Base-by-base conservation (phyloP, 2,888 invertebrate genomes). In the Acleris cristana region DNA sequence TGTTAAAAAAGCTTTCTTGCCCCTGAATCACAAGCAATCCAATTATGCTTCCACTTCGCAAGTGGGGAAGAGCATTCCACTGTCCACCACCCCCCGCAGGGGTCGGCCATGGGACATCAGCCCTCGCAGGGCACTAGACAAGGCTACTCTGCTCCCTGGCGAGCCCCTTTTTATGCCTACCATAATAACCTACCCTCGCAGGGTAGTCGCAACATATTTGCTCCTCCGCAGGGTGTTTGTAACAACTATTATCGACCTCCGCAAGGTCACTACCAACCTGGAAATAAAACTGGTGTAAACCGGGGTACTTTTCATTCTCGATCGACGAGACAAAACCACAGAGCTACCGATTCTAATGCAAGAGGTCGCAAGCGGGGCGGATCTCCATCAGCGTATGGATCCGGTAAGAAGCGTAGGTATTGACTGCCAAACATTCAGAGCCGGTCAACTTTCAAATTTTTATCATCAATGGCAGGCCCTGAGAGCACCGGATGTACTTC, bases 1-100 rank as follows among this genome's bases (percentile, higher is more conserved):
- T 3, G 67, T 74, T 8, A 57, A 72, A 5, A 75, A 74, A 60
- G 64, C 44, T 0, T 74, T 75, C 48, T 73, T 70, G 71, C 71
- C 71, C 16, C 16, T 48, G 54, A 64, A 65, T 7, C 61, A 51
- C 18, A 51, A 51, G 19, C 10, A 51, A 34, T 34, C 34, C 6
- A 7, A 19, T 19, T 51, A 51, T 10, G 19, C 2, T 51, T 19
- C 21, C 18, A 18, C 19, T 19, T n/a, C 51, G 51, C 51, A 18
- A 19, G 19, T 18, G 18, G 19, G 51, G 30, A 23, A 10, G 48
- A 34, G 19, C 30, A 34, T 44, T 19, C 40, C 21, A 14, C 53
- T 51, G 40, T 21, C 52, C 23, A 60, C 34, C 55, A 60, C 55
- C 68, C 69, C 70, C 64, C 70, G 69, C 70, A 61, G 69, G 71